phyloP scores from a whole-genome alignment of 2,888 invertebrate genomes.

The Alloplasta piceator region DNA sequence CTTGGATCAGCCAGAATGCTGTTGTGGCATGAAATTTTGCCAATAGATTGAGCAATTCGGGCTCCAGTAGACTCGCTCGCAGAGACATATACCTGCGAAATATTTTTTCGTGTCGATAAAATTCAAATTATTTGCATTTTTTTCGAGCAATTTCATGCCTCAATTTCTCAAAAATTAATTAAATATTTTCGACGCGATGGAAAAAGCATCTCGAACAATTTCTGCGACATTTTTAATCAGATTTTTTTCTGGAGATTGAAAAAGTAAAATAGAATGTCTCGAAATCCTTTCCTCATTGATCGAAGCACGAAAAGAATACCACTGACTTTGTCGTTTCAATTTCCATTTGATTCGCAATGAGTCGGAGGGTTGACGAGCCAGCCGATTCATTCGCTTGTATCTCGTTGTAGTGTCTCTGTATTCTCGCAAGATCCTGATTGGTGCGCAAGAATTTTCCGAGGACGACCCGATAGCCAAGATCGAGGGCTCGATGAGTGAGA shows the following conservation, averaged over 20 bases:
- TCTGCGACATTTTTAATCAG: neutral
- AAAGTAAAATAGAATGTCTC: constrained; percentile 12
- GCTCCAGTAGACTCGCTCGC: constrained; percentile 91
- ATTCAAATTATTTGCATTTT: neutral
- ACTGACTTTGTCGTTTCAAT: constrained; percentile 87
- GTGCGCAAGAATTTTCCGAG: constrained; percentile 84
- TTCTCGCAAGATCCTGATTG: constrained; percentile 86
- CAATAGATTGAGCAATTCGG: constrained; percentile 88
- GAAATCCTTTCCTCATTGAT: no score
- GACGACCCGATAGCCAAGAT: constrained; percentile 86
- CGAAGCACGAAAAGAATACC: constrained; percentile 1
- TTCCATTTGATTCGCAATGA: constrained; percentile 86
- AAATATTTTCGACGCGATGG: constrained; percentile 37
- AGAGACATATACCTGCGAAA: constrained; percentile 88
- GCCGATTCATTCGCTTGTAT: constrained; percentile 84
- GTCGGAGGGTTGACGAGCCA: constrained; percentile 85
- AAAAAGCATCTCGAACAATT: neutral
- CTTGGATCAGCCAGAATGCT: constrained; percentile 93
- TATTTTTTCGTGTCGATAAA: neutral
- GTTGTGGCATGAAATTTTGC: constrained; percentile 92
- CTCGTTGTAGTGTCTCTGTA: constrained; percentile 90
- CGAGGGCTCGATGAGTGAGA: constrained; percentile 93
- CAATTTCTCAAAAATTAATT: constrained; percentile 50
- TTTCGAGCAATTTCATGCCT: no score
- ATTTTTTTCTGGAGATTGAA: neutral